These are phyloP conservation scores for Monomorium pharaonis DNA, from an alignment of 1,140 invertebrate genomes.

Conservation along the genomic window DNA sequence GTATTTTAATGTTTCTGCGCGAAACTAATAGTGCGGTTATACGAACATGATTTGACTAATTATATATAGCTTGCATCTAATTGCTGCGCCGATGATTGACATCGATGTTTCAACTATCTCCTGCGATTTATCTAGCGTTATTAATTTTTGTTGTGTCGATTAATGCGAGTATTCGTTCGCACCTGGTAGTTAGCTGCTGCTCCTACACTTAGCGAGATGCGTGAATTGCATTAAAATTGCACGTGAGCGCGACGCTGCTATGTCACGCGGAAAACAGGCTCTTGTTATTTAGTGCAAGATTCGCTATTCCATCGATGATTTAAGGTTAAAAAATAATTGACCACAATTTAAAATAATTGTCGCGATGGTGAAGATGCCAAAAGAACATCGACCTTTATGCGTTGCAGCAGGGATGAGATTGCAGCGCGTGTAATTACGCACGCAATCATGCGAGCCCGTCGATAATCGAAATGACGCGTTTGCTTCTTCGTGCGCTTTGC, in stretches of 20 bases:
- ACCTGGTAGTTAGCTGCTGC: constrained; percentile 42
- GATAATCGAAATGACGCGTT: constrained; percentile 5
- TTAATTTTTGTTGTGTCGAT: constrained; percentile 42
- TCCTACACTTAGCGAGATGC: constrained; percentile 46
- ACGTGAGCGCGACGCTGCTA: not conserved
- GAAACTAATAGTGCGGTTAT: constrained; percentile 41
- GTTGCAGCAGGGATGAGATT: not conserved
- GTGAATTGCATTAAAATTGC: constrained; percentile 49
- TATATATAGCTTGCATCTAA: constrained; percentile 10
- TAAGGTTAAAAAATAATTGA: constrained; percentile 47
- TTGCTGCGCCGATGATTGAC: constrained; percentile 25
- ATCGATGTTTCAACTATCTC: constrained; percentile 51
- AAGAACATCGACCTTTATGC: not conserved
- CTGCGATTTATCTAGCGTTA: constrained; percentile 54
- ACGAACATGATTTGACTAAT: constrained; percentile 26
- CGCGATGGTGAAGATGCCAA: not conserved
- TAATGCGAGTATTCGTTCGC: constrained; percentile 47
- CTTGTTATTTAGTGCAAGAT: constrained; percentile 34
- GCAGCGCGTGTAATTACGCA: constrained; percentile 66
- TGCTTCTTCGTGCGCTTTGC: constrained; percentile 15
- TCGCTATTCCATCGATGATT: constrained; percentile 27
- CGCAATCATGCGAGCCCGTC: constrained; percentile 56
- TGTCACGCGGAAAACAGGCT: not conserved
- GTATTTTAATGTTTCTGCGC: constrained; percentile 27
- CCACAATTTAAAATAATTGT: constrained; percentile 34